Evolutionary conservation across 2,888 invertebrate species (phyloP), one percentile per base, ranked within the genome.

Genomic region (Dorcus parallelipipedus): DNA sequence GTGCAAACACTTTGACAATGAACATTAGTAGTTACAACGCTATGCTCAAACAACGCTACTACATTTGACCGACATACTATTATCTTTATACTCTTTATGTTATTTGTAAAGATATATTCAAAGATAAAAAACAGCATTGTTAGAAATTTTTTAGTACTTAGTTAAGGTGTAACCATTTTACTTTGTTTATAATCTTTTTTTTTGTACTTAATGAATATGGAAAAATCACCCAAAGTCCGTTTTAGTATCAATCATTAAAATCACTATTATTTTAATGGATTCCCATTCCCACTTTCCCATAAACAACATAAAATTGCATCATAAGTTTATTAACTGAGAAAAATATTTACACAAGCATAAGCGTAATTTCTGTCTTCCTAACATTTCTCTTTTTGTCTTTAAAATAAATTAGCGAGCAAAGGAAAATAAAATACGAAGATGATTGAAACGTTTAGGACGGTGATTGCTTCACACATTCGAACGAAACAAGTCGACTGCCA

Each of bases 121-220:
- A 45, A 58, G 54, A 59, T 59, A 55, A 45, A 59, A 59, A 59
- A 59, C 59, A 59, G 9, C 26, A 59, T 45, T 38, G 54, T 59
- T 59, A 41, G 33, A 51, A 51, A 47, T 54, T 39, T 26, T 58
- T 39, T 23, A 53, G 17, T 45, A 54, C 10, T 58, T 49, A 49
- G 23, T 45, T 10, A 48, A 52, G 10, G 38, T 55, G 47, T 58
- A 58, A 58, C 58, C 58, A 58, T 58, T 58, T 53, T 57, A 23
- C 26, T 50, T 20, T 20, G 20, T 20, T 39, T 38, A 38, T 51
- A 45, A 43, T 56, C 20, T 23, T 42, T n/a, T 53, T 49, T 49
- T 58, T 63, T 58, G 54, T 60, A 62, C 54, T 56, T 59, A 54
- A 52, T 33, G 14, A 45, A 45, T 45, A 45, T 23, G 23, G 20